A percentile compares a stretch with the other conserved stretches of the same genome.
Conservation (phyloP, 2,113 vertebrate genomes). For the Nettapus auritus region DNA sequence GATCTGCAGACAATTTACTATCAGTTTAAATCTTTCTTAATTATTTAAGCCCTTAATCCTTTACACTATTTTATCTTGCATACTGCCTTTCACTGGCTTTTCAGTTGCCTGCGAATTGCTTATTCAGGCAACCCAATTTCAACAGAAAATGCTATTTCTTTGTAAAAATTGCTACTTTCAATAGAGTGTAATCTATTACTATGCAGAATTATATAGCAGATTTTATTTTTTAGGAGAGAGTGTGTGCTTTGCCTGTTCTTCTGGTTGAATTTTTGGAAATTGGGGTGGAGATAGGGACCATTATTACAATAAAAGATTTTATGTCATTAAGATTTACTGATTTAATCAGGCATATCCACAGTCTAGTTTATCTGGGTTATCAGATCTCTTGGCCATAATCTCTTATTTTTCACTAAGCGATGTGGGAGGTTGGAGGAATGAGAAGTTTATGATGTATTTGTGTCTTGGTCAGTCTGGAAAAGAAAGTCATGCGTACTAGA, state of each 20-base stretch:
- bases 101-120: not conserved
- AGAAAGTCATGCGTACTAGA: not conserved
- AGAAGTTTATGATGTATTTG: not conserved
- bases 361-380: conserved; percentile 66
- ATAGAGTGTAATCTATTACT: not conserved
- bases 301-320: conserved; percentile 55
- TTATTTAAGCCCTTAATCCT: conserved; percentile 69
- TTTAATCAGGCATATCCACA: conserved; percentile 58
- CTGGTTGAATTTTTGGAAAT: not conserved
- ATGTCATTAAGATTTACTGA: conserved; percentile 71
- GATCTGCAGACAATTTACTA: conserved; percentile 30
- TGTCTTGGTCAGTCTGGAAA: not conserved
- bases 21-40: conserved; percentile 19
- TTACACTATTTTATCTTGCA: not conserved
- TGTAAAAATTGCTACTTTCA: not conserved
- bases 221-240: not conserved
- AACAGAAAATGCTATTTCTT: not conserved
- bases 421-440: not conserved
- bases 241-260: not conserved
- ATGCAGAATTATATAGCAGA: not conserved
- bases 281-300: not conserved
- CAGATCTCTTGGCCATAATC: conserved; percentile 30
- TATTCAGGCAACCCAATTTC: not conserved
- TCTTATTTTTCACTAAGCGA: conserved; percentile 10
- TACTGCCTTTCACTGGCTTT: not conserved